Evolutionary conservation across 2,113 vertebrate species (phyloP).

Genomic region (Podarcis cretensis): DNA sequence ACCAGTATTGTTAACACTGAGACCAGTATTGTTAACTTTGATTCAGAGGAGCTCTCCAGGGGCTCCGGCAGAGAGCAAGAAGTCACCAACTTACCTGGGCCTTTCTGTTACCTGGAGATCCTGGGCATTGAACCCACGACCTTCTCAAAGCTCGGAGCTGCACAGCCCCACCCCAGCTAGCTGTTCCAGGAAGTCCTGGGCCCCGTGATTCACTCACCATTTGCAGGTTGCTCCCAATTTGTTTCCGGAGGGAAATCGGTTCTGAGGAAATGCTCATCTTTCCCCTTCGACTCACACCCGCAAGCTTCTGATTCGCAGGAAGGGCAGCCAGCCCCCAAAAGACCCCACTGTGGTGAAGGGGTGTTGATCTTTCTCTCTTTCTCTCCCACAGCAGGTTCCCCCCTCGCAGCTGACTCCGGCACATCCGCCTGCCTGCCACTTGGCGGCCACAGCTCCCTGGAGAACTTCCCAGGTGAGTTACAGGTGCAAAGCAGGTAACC

Average conservation of each 20-base stretch:
- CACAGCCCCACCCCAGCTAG: neutral
- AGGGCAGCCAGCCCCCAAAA: neutral
- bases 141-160: neutral
- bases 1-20: no score
- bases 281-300: neutral
- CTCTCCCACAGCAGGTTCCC: neutral
- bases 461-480: neutral
- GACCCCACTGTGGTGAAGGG: neutral
- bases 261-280: slow-evolving; percentile 64
- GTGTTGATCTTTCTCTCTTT: neutral
- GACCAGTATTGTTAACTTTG: no score
- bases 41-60: neutral
- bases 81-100: neutral
- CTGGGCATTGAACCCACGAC: neutral
- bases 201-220: slow-evolving; percentile 41
- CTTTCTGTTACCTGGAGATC: neutral
- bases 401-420: rapidly evolving
- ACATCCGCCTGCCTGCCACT: neutral
- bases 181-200: neutral
- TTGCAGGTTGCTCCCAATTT: slow-evolving; percentile 47
- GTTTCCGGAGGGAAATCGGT: slow-evolving; percentile 59
- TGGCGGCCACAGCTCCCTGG: neutral
- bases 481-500: slow-evolving; percentile 15
- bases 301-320: neutral
- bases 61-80: neutral